Evolutionary conservation across 2,113 vertebrate species (phyloP).

Genomic region (Leucoraja erinaceus): DNA sequence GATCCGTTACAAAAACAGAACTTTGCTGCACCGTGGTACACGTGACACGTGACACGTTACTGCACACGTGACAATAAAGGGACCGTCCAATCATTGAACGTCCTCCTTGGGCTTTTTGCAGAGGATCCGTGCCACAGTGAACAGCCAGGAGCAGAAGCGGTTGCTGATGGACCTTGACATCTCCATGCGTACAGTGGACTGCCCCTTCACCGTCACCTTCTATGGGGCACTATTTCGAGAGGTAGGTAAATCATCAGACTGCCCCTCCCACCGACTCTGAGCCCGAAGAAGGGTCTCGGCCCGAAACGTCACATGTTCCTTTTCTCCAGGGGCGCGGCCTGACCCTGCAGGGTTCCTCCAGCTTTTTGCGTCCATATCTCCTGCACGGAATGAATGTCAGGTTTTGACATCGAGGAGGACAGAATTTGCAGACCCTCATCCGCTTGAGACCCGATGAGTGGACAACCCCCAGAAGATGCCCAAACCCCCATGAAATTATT

Average conservation of each 20-base stretch:
- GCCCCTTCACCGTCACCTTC: slow-evolving; percentile 87
- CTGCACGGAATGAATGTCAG: background rate
- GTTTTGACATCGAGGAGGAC: no score
- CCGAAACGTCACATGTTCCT: no score
- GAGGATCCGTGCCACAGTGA: slow-evolving; percentile 88
- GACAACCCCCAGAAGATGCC: background rate
- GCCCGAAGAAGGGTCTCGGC: no score
- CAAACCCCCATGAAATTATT: background rate
- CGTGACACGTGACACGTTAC: no score
- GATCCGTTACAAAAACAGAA: no score
- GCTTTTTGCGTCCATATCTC: no score
- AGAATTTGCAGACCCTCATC: background rate
- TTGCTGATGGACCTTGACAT: slow-evolving; percentile 91
- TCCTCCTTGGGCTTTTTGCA: slow-evolving; percentile 42
- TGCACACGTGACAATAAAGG: no score
- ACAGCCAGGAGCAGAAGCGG: slow-evolving; percentile 93
- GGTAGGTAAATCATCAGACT: slow-evolving; percentile 52
- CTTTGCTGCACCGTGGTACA: no score
- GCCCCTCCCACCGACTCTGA: no score
- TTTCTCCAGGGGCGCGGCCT: no score
- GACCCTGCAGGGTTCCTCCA: no score
- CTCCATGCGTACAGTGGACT: slow-evolving; percentile 95
- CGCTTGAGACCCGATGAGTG: background rate
- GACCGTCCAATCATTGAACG: no score
- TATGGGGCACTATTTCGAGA: slow-evolving; percentile 90